Base-by-base conservation (phyloP, 1,140 invertebrate species). In the Trinorchestia longiramus region DNA sequence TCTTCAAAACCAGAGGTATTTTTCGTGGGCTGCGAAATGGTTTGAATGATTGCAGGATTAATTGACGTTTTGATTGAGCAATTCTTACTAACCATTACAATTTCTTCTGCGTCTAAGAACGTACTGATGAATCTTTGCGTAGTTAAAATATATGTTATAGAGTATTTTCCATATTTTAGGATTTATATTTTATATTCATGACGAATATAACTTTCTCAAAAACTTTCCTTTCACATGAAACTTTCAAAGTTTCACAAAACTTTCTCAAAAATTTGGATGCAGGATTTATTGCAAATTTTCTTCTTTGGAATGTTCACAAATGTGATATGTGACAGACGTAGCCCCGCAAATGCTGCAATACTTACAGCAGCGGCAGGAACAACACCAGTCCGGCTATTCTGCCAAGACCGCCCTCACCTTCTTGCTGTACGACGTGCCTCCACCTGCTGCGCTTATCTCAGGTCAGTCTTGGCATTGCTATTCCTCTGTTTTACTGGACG, bases 341-440 rank as follows among this genome's bases (percentile, higher is more conserved):
- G 44, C 92, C 11, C 92, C 92, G 43, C 92, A 94, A 47, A 19
- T 94, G 44, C 8, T 94, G 44, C 43, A 94, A 23, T 94, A 45
- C 92, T 43, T 94, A 19, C 92, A 45, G 43, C 92, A 94, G 19
- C 41, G 43, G 11, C 47, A 19, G 47, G 3, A 92, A 92, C 92
- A 47, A 23, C 41, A 44, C 8, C 40, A 40, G 41, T 19, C 43
- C 43, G 36, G 43, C 6, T 94, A 94, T 44, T 94, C 92, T 4
- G 43, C 92, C 44, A 94, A 94, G 92, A 43, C 92, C 92, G 92
- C 92, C 40, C 92, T 94, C 44, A 94, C 92, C 43, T 47, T 94
- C 43, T 43, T 94, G 17, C 44, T 94, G 44, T 94, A 94, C 92
- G 92, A 94, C 44, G 92, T 94, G 92, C 92, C 92, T 0, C 92